Conservation (phyloP, 2,797 vertebrate genomes). For the Gadopsis marmoratus region DNA sequence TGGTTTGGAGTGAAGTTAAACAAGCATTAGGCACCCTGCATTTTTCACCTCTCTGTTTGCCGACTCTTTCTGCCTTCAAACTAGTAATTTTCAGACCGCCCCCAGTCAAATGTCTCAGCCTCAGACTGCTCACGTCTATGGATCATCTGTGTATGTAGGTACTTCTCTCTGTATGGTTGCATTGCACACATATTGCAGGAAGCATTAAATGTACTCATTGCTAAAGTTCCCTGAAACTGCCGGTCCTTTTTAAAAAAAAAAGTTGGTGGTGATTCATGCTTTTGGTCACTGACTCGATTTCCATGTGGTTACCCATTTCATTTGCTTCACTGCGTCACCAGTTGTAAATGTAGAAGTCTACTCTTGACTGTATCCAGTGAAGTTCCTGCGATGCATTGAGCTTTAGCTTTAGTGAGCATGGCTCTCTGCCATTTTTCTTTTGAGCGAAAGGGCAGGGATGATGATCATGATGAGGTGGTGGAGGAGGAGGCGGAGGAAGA, state of each 20-base stretch:
- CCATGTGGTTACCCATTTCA: background rate
- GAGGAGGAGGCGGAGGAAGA: slow-evolving; percentile 57
- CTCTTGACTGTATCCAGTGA: slow-evolving; percentile 11
- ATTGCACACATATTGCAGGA: background rate
- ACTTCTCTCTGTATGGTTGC: background rate
- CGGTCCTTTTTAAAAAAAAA: background rate
- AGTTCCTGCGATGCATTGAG: slow-evolving; percentile 39
- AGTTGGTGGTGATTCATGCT: background rate
- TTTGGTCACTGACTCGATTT: background rate
- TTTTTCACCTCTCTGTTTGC: slow-evolving; percentile 58
- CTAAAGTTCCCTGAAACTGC: slow-evolving; percentile 3
- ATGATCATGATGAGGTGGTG: slow-evolving; percentile 49
- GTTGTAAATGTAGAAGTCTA: slow-evolving; percentile 8
- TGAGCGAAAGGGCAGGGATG: slow-evolving; percentile 53
- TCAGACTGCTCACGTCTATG: slow-evolving; percentile 24
- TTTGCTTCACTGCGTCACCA: background rate
- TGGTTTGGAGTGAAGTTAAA: slow-evolving; percentile 59
- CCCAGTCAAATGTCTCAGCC: slow-evolving; percentile 46
- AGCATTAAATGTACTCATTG: background rate
- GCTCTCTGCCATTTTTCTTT: slow-evolving; percentile 24
- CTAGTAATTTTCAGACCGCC: slow-evolving; percentile 61
- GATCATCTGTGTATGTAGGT: slow-evolving; percentile 34
- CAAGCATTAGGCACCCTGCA: slow-evolving; percentile 41
- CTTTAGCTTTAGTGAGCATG: slow-evolving; percentile 38
- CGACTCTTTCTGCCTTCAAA: slow-evolving; percentile 47